Evolutionary conservation across 92 coral and sea anemone genomes (phyloP), one percentile per base, ranked within the genome.

Genomic region (Porites evermanni): DNA sequence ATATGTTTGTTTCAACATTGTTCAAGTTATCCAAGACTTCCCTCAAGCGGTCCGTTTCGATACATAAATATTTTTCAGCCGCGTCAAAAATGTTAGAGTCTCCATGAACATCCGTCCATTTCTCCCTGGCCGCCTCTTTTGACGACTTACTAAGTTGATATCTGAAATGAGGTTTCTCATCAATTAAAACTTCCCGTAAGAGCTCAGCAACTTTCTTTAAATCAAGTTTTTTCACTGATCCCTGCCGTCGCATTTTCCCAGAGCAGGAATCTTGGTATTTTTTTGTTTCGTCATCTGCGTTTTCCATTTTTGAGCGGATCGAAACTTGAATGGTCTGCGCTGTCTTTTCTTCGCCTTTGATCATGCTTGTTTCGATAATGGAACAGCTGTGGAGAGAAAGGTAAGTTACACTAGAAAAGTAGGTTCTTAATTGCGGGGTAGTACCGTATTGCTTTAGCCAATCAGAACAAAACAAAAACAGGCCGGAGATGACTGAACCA

Each of bases 261-360:
- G 93, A 85, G 44, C 94, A 83, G 56, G 93, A 85, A 80, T 97
- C 99, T 87, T 93, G 98, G 66, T 88, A 89, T 77, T 91, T 92
- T 50, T 93, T 87, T 11, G 99, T 95, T 53, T 93, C 95, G 65
- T 92, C 98, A 66, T 96, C 99, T 3, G 95, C 91, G 74, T 91
- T 86, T 29, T 95, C 96, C 98, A 96, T 95, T 69, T 92, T 95
- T 72, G 98, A 95, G 23, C 96, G 92, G 79, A 96, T 96, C 63
- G 99, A 95, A 63, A 93, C 96, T 83, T 93, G 88, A 20, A 93
- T 79, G 19, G 96, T 87, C 65, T 91, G 93, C 59, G 98, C 98
- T n/a, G 95, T 96, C 79, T 95, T 95, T 76, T 96, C 99, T 60
- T 95, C 98, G n/a, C 98, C 99, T 69, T 95, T 96, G 23, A 90